These are phyloP conservation scores for Prionace glauca DNA, from an alignment of 2,797 vertebrate genomes.

Conservation along the genomic window DNA sequence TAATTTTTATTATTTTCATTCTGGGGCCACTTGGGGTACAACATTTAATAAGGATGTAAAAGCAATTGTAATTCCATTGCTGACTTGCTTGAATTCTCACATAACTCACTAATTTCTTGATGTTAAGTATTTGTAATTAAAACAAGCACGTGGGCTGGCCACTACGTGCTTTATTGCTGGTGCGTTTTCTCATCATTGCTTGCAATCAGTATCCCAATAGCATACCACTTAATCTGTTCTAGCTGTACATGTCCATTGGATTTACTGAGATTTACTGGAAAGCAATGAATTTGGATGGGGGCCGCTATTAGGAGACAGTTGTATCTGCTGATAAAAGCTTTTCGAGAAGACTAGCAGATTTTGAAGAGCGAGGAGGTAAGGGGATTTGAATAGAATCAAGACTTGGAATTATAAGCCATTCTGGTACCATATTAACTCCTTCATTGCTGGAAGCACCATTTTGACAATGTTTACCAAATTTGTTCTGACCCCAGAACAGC, in stretches of 20 bases:
- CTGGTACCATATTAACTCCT: neutral
- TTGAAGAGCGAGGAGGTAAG: neutral
- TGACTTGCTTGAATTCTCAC: neutral
- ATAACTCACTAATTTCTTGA: neutral
- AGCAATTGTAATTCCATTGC: neutral
- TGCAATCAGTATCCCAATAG: neutral
- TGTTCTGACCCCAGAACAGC: neutral
- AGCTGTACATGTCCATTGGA: neutral
- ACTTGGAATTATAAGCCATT: neutral
- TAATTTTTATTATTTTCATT: neutral
- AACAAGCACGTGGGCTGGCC: neutral
- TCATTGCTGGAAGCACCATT: neutral
- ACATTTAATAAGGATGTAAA: neutral
- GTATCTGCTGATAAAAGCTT: conserved; percentile 2
- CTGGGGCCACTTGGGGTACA: neutral
- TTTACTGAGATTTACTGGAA: conserved; percentile 2
- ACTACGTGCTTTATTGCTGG: neutral
- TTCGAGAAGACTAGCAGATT: neutral
- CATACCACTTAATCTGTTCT: neutral
- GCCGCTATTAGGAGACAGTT: neutral
- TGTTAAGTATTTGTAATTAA: conserved; percentile 10
- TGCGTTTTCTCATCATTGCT: neutral
- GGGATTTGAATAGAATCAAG: neutral
- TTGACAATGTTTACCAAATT: neutral
- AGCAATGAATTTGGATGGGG: conserved; percentile 24